Evolutionary conservation across 2,888 invertebrate species (phyloP), one percentile per base, ranked within the genome.

Genomic region (Ectemnius continuus): DNA sequence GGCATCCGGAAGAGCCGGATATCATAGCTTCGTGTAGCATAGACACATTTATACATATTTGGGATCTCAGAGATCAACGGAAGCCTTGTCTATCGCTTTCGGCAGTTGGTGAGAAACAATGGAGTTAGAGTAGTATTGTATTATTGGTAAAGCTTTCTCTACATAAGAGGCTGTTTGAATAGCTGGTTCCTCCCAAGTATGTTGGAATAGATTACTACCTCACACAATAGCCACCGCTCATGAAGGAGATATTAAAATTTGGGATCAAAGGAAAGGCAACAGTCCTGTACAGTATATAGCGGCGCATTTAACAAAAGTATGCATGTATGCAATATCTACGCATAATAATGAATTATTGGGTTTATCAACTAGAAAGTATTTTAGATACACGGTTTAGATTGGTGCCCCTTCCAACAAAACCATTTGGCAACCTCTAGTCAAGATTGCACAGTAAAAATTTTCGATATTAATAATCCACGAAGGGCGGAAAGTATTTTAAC

Each of bases 371-470:
- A 45, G 23, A 45, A 66, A 57, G 62, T 62, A 73, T 83, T 85
- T 74, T 94, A 97, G 92, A 98, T 98, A 80, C 96, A 98, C 89
- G 97, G 98, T 60, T 94, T 99, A 47, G 98, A 98, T 90, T 99
- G 98, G 98, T 97, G 96, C 91, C 96, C 96, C 14, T 94, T 94
- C 77, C 94, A 95, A 85, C 97, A 97, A 91, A 96, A 95, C 80
- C 96, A 96, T 86, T 91, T 97, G 73, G 96, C 96, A 58, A 98
- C 98, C 8, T 97, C 97, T 71, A 98, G 98, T 92, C 98, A 98
- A 91, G 98, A 99, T 91, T 96, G 97, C 69, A 97, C 97, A 62
- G 97, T 98, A 2, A 98, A 98, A 92, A 97, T 97, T 91, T 98
- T 98, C 92, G 97, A 98, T 90, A 95, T 96, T 1, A 95, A 95